Conservation (phyloP, 2,797 vertebrate species). For the Danio albolineatus region DNA sequence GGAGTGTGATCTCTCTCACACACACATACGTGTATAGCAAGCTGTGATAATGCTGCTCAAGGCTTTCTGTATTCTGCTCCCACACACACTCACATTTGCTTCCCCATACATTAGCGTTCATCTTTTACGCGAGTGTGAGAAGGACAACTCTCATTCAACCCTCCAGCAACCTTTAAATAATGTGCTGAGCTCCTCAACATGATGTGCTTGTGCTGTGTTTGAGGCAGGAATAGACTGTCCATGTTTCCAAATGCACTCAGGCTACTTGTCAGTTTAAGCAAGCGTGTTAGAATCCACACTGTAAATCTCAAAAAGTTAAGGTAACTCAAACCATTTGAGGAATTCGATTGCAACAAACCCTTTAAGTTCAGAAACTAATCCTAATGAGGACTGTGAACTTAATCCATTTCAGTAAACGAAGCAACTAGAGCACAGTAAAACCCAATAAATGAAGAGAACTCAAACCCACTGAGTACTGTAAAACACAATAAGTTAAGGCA, state of each 20-base stretch:
- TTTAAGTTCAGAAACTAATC: too few species aligned
- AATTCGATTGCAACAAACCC: too few species aligned
- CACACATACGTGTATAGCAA: background rate
- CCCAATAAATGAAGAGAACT: too few species aligned
- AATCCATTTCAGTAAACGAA: too few species aligned
- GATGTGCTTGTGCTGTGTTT: background rate
- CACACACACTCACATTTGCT: constrained; percentile 32
- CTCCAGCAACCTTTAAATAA: constrained; percentile 32
- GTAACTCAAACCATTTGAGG: too few species aligned
- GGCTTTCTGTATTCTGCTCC: background rate
- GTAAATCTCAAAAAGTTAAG: too few species aligned
- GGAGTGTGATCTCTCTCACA: constrained; percentile 33
- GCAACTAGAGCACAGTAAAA: too few species aligned
- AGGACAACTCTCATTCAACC: constrained; percentile 29
- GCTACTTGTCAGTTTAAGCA: background rate
- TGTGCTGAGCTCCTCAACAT: constrained; percentile 1
- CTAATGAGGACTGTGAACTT: too few species aligned
- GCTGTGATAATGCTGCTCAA: constrained; percentile 20
- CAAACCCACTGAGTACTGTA: too few species aligned
- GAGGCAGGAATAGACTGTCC: background rate
- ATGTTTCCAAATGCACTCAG: background rate
- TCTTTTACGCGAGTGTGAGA: background rate
- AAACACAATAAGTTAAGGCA: too few species aligned
- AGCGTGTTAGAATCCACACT: background rate
- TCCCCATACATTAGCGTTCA: constrained; percentile 23